Base-by-base conservation (phyloP, 2,888 invertebrate species). In the Xanthia togata region DNA sequence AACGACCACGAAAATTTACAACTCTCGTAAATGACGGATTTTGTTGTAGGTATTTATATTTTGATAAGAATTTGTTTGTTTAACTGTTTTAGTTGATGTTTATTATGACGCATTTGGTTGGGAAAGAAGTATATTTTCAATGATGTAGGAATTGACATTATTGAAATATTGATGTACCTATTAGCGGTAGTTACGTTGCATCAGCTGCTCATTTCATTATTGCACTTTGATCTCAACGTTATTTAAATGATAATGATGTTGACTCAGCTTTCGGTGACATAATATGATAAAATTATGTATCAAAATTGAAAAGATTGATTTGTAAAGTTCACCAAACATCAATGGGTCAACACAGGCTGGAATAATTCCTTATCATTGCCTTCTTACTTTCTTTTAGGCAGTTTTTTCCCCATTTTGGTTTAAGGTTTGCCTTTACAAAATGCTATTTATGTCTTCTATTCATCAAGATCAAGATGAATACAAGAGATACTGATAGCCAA, bases 31-130 rank as follows among this genome's bases (percentile, higher is more conserved):
- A 67, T 72, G 60, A 47, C 47, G 69, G 50, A 47, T 73, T 72
- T 65, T 53, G 38, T 60, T 20, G 55, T 72, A 31, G 31, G 31
- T 31, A 82, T 85, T 73, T 85, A 35, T 53, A 62, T 59, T 55
- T 62, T 55, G 67, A 82, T 76, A 82, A 85, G 62, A 65, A 44
- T 62, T 76, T 81, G n/a, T 68, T 64, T 59, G 14, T 53, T 80
- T 59, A 53, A 35, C 12, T 0, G 4, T 78, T 57, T 64, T 9
- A 9, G 23, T 35, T 38, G 50, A 38, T 60, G 26, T 12, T 64
- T 31, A 31, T 31, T 53, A 20, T 53, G 64, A 82, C 38, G 82
- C 47, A 41, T 62, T 80, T 20, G 5, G 31, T 41, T 80, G n/a
- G 8, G 31, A 50, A 59, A 60, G 6, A 53, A 26, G n/a, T 50